A percentile compares a stretch with the other conserved stretches of the same genome.
Conservation (phyloP, 2,888 invertebrate genomes). For the Drosophila kambysellisi region DNA sequence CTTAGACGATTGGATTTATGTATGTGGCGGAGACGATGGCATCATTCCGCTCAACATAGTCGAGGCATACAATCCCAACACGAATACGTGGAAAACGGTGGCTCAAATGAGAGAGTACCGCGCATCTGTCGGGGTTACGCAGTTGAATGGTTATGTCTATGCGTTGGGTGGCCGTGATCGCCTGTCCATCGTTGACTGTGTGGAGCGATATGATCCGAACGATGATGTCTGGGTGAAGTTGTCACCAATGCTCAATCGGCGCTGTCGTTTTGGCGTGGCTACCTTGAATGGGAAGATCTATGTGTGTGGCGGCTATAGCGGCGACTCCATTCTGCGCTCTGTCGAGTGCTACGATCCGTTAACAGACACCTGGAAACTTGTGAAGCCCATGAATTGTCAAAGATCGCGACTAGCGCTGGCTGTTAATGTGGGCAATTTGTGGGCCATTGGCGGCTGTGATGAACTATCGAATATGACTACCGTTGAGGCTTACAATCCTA, state of each 20-base stretch:
- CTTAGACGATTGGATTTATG: slow-evolving; percentile 92
- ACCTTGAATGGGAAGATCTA: slow-evolving; percentile 92
- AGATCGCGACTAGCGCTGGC: slow-evolving; percentile 93
- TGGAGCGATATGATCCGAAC: slow-evolving; percentile 92
- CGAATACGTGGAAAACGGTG: slow-evolving; percentile 90
- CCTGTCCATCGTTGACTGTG: slow-evolving; percentile 93
- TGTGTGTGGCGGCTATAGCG: slow-evolving; percentile 94
- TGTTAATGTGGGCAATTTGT: slow-evolving; percentile 93
- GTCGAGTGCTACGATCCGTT: slow-evolving; percentile 93
- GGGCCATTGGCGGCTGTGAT: slow-evolving; percentile 92
- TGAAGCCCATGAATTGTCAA: slow-evolving; percentile 93
- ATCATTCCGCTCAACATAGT: slow-evolving; percentile 93
- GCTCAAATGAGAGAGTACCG: slow-evolving; percentile 86
- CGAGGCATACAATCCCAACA: slow-evolving; percentile 91
- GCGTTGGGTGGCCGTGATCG: slow-evolving; percentile 96
- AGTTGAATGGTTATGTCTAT: slow-evolving; percentile 89
- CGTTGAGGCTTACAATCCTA: slow-evolving; percentile 94
- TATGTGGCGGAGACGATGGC: slow-evolving; percentile 94
- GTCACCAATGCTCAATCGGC: slow-evolving; percentile 91
- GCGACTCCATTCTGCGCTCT: slow-evolving; percentile 91
- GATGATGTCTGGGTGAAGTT: slow-evolving; percentile 90
- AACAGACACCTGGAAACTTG: slow-evolving; percentile 90
- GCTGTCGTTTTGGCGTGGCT: slow-evolving; percentile 93
- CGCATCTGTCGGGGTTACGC: slow-evolving; percentile 90
- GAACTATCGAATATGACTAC: slow-evolving; percentile 90